Percentiles rank a stretch among this genome's conserved stretches.
These are phyloP conservation scores for Ginglymostoma cirratum DNA, from an alignment of 2,113 vertebrate genomes.

Conservation along the genomic window DNA sequence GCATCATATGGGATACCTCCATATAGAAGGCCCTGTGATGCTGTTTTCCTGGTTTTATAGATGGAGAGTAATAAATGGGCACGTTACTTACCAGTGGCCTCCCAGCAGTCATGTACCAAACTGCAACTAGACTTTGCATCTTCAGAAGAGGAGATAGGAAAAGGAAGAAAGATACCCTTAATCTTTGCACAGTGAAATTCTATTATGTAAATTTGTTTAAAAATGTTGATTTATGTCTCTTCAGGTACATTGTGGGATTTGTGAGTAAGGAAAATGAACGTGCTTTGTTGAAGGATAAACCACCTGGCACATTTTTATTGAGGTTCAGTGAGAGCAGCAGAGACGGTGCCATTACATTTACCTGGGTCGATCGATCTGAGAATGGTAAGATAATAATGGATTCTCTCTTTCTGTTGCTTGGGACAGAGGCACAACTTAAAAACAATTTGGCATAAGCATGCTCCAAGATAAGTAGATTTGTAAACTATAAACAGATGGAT, in stretches of 20 bases:
- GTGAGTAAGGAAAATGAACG: slow-evolving; percentile 93
- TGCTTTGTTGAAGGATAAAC: slow-evolving; percentile 76
- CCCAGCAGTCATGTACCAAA: background rate
- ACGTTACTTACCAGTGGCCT: background rate
- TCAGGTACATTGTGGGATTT: slow-evolving; percentile 90
- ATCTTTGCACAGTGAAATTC: background rate
- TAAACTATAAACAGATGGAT: background rate
- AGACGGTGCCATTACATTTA: slow-evolving; percentile 92
- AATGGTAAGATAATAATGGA: slow-evolving; percentile 58
- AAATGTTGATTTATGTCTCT: background rate
- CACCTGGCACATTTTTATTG: slow-evolving; percentile 82
- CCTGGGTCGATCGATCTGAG: slow-evolving; percentile 83
- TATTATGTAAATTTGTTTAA: background rate
- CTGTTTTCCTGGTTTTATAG: background rate
- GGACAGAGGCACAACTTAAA: background rate
- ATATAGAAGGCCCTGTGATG: background rate
- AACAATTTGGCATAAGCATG: background rate
- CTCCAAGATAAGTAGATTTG: background rate
- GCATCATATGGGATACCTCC: background rate
- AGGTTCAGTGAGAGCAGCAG: slow-evolving; percentile 90
- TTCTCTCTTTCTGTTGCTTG: background rate
- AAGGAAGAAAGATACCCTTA: background rate
- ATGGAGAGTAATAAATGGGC: background rate
- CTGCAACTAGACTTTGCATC: background rate
- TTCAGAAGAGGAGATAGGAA: background rate